Evolutionary conservation across 2,797 vertebrate species (phyloP).

Genomic region (Diglossa cyanea): DNA sequence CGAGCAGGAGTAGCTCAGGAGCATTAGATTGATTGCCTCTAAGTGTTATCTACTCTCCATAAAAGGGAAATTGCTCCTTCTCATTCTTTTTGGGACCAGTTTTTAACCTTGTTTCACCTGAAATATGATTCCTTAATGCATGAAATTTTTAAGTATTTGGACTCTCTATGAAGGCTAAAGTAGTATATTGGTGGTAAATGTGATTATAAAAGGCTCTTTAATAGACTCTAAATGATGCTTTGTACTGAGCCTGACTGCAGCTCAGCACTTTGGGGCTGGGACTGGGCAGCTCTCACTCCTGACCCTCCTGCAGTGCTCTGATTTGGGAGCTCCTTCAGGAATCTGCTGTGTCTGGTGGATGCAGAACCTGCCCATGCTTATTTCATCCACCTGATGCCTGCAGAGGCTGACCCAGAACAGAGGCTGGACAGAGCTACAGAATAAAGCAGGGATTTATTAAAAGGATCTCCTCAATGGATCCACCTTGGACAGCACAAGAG

Average conservation of each 20-base stretch:
- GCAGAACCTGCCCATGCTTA: not conserved
- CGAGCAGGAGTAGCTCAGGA: not conserved
- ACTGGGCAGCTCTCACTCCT: not conserved
- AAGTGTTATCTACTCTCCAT: conserved; percentile 46
- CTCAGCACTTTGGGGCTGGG: not conserved
- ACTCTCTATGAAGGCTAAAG: conserved; percentile 26
- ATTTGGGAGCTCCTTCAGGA: not conserved
- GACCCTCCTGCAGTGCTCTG: not conserved
- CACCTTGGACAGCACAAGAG: not conserved
- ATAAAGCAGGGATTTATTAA: not conserved
- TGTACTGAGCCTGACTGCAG: not conserved
- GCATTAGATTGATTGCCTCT: conserved; percentile 40
- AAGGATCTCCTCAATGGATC: not conserved
- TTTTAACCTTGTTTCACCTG: conserved; percentile 39
- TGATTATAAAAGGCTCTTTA: conserved; percentile 56
- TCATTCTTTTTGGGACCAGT: conserved; percentile 51
- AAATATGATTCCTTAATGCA: conserved; percentile 71
- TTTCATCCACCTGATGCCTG: not conserved
- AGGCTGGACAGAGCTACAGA: not conserved
- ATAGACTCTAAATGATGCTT: conserved; percentile 45
- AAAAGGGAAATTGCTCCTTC: conserved; percentile 58
- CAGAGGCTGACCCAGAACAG: not conserved
- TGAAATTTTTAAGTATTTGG: conserved; percentile 26
- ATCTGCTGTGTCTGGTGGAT: not conserved
- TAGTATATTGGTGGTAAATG: conserved; percentile 50